Evolutionary conservation across 2,888 invertebrate species (phyloP), one percentile per base, ranked within the genome.

Genomic region (Cylloceria caligata): DNA sequence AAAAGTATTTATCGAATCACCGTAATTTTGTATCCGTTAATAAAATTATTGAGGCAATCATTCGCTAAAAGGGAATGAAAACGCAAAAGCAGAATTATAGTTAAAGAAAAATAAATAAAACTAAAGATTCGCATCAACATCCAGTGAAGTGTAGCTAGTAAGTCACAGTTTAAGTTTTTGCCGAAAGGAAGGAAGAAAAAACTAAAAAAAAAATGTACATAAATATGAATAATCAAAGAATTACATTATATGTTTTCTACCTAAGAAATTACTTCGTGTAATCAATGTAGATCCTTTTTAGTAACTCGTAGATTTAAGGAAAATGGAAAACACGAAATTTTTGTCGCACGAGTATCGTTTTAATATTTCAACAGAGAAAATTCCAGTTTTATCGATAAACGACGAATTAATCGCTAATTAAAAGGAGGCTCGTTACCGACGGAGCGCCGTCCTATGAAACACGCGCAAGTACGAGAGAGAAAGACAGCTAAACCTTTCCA

Each of bases 191-290:
- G 45, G 39, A 57, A 42, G 49, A 57, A 72, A 65, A 78, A 57
- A 78, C 73, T 82, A 57, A 42, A 52, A 57, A 72, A 65, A 78
- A 57, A 78, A 77, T 82, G 82, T 82, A 82, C 82, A 82, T 82
- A 82, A 75, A 82, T 82, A 75, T 67, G 65, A 65, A 82, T 82
- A 74, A 82, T 75, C 71, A 49, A 75, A 78, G 65, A 82, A 78
- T 79, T 75, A 82, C 78, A 82, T n/a, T n/a, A n/a, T 82, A 82
- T 82, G 74, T 82, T 82, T 82, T 82, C 79, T 82, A 82, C 82
- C 82, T 74, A 79, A 78, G 36, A 69, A 69, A 52, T 11, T 16
- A 34, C 5, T 4, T 30, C 11, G 19, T 30, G 27, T 52, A 60
- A 16, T 74, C 21, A 7, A 24, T 64, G 19, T 16, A 64, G 49